phyloP scores from a whole-genome alignment of 2,888 invertebrate species.

The Odontothrips loti region DNA sequence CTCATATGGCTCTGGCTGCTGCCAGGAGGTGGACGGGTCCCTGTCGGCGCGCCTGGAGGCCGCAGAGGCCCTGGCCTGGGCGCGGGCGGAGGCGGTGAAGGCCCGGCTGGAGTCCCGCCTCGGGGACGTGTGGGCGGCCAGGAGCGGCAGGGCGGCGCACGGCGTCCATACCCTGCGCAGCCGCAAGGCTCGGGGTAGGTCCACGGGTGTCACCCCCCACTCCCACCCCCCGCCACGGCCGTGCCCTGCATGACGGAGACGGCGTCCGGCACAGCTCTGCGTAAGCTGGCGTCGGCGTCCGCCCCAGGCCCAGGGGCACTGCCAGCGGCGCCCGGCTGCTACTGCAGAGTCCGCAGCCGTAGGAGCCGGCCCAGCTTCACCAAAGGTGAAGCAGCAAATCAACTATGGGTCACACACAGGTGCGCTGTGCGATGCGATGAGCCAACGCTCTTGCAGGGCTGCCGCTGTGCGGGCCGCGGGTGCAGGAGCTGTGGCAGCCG shows the following conservation, averaged over 20 bases:
- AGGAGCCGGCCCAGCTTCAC: not conserved
- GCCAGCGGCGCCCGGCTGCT: not conserved
- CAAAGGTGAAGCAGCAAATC: not conserved
- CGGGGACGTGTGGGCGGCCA: not conserved
- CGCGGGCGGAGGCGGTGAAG: not conserved
- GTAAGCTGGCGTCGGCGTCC: not conserved
- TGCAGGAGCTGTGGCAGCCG: not conserved
- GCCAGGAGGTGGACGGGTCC: not conserved
- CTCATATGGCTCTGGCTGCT: too few species aligned
- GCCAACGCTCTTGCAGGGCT: not conserved
- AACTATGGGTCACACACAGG: too few species aligned
- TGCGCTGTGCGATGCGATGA: too few species aligned
- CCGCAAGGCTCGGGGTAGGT: not conserved
- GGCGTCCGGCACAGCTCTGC: not conserved
- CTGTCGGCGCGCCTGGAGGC: not conserved
- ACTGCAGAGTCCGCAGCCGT: not conserved
- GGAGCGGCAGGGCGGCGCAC: not conserved
- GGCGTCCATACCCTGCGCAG: not conserved
- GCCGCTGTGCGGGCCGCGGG: not conserved
- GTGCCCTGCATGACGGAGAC: not conserved
- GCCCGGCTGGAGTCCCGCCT: not conserved
- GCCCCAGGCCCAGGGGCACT: not conserved
- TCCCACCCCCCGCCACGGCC: not conserved
- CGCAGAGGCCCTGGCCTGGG: not conserved
- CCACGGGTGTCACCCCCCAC: too few species aligned